A percentile compares a stretch with the other conserved stretches of the same genome.
These are phyloP conservation scores for Malurus cyaneus DNA, from an alignment of 2,113 vertebrate genomes.

Conservation along the genomic window DNA sequence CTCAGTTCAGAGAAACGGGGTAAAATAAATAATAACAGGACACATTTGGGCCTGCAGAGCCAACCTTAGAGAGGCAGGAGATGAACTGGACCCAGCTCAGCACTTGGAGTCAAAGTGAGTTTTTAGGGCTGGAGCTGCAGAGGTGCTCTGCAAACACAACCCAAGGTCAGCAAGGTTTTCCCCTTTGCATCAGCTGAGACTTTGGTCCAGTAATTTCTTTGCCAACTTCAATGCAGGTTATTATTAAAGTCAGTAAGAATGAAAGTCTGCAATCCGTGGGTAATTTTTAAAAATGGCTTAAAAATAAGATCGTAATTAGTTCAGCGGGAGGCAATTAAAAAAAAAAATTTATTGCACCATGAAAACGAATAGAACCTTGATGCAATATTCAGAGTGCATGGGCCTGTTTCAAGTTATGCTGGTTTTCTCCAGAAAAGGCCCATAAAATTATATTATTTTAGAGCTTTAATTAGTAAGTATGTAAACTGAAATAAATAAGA, in stretches of 20 bases:
- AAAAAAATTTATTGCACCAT: neutral
- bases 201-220: neutral
- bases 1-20: neutral
- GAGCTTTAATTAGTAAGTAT: constrained; percentile 51
- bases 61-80: neutral
- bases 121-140: neutral
- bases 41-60: neutral
- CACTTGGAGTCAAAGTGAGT: neutral
- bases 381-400: neutral
- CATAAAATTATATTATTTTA: constrained; percentile 46
- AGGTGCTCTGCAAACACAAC: neutral
- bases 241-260: neutral
- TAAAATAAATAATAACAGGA: accelerated
- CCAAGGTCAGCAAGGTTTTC: too few relatives aligned
- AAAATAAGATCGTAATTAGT: constrained; percentile 3
- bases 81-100: neutral
- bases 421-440: constrained; percentile 26
- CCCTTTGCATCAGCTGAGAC: neutral
- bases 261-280: neutral
- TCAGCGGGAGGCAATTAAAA: neutral
- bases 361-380: constrained; percentile 26
- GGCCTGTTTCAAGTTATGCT: neutral
- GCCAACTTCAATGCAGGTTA: neutral
- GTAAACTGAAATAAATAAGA: constrained; percentile 36
- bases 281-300: constrained; percentile 37